Conservation (phyloP, 2,797 vertebrate species). For the Otolemur crassicaudatus region DNA sequence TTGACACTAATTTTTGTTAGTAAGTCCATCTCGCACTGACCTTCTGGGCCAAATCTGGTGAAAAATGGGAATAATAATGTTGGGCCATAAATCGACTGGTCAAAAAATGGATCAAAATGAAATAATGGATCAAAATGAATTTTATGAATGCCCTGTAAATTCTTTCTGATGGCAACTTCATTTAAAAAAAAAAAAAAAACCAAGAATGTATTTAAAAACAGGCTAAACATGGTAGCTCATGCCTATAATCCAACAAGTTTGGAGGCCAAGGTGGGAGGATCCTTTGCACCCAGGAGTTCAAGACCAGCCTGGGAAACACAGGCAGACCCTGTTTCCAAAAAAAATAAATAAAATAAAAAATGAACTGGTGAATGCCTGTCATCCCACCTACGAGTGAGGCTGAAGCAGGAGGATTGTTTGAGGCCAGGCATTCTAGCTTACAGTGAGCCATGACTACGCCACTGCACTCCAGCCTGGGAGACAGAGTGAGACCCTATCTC, state of each 20-base stretch:
- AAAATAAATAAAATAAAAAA: neutral
- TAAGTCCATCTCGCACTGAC: neutral
- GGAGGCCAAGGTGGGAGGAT: neutral
- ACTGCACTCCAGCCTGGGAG: neutral
- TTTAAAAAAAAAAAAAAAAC: neutral
- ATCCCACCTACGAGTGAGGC: neutral
- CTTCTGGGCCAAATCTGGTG: neutral
- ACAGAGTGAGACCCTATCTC: neutral
- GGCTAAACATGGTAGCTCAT: neutral
- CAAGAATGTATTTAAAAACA: neutral
- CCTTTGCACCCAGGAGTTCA: neutral
- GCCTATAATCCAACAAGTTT: neutral
- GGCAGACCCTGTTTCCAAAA: neutral
- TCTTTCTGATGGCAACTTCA: neutral
- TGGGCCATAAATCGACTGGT: neutral
- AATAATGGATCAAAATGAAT: neutral
- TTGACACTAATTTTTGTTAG: neutral
- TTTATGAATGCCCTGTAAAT: neutral
- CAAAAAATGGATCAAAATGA: neutral
- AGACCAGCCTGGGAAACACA: neutral
- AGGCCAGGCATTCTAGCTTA: neutral
- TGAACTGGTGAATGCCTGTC: neutral
- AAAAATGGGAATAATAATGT: neutral
- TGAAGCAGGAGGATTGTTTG: neutral
- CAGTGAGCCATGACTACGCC: neutral